Evolutionary conservation across 2,113 vertebrate species (phyloP).

Genomic region (Fulmarus glacialis): DNA sequence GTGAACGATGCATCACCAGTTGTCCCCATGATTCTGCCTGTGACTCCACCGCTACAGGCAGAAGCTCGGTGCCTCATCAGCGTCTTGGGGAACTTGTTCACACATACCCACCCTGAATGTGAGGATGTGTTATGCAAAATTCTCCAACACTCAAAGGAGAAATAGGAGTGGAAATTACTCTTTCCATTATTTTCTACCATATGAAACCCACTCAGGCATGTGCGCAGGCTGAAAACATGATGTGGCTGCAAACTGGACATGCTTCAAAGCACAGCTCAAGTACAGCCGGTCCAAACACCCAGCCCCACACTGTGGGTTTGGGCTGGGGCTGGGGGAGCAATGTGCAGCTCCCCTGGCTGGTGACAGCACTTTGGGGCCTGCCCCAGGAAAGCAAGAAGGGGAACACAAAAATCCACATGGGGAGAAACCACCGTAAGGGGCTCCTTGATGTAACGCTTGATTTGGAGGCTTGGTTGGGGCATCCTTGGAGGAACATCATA

Average conservation of each 20-base stretch:
- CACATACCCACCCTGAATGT: neutral
- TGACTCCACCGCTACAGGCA: neutral
- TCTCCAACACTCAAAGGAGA: neutral
- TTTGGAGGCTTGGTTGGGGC: neutral
- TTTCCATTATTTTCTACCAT: neutral
- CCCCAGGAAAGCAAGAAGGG: neutral
- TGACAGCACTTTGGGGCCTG: neutral
- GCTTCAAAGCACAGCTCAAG: neutral
- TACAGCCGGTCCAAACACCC: neutral
- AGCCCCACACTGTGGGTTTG: neutral
- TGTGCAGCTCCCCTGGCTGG: neutral
- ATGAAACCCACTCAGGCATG: neutral
- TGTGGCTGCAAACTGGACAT: neutral
- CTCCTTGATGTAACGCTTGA: neutral
- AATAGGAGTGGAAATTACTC: neutral
- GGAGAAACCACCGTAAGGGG: rapidly evolving
- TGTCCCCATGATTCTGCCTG: neutral
- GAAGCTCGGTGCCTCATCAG: neutral
- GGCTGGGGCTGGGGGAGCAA: neutral
- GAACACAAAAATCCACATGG: neutral
- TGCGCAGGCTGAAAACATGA: neutral
- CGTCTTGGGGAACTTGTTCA: neutral
- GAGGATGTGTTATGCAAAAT: neutral
- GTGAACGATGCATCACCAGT: rapidly evolving
- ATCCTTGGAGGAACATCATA: neutral